phyloP scores from a whole-genome alignment of 2,113 vertebrate genomes.

The Indri indri region DNA sequence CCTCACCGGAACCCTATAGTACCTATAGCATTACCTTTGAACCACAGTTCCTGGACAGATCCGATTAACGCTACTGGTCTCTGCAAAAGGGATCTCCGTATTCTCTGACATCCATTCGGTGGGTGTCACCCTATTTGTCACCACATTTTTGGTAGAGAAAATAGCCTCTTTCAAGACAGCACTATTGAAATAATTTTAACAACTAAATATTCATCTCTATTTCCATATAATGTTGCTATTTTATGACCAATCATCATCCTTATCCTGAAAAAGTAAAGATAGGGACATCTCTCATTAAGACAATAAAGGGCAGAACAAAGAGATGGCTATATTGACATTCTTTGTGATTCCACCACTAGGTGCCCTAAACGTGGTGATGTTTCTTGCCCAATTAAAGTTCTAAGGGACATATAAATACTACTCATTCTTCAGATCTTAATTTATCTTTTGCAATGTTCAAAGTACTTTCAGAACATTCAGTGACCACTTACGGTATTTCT shows the following conservation, averaged over 20 bases:
- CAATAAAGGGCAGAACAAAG: background rate
- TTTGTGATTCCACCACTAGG: background rate
- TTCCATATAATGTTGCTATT: conserved; percentile 11
- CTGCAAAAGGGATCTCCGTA: background rate
- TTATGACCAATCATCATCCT: background rate
- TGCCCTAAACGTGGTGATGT: background rate
- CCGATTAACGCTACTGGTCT: background rate
- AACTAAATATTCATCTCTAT: background rate
- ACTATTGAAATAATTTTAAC: background rate
- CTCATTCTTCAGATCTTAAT: background rate
- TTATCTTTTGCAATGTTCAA: background rate
- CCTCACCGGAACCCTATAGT: background rate
- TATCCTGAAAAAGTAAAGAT: background rate
- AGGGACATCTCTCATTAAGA: background rate
- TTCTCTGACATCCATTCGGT: background rate
- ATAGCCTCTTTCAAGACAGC: conserved; percentile 7
- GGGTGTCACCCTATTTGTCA: background rate
- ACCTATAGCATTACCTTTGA: background rate
- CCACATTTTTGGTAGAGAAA: background rate
- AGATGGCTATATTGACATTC: background rate
- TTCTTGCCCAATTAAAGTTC: background rate
- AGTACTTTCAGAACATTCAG: background rate
- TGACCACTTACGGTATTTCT: background rate
- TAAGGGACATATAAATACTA: background rate
- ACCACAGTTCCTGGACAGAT: background rate